Base-by-base conservation (phyloP, 92 coral and sea anemone species). In the Phenganax stokvisi region DNA sequence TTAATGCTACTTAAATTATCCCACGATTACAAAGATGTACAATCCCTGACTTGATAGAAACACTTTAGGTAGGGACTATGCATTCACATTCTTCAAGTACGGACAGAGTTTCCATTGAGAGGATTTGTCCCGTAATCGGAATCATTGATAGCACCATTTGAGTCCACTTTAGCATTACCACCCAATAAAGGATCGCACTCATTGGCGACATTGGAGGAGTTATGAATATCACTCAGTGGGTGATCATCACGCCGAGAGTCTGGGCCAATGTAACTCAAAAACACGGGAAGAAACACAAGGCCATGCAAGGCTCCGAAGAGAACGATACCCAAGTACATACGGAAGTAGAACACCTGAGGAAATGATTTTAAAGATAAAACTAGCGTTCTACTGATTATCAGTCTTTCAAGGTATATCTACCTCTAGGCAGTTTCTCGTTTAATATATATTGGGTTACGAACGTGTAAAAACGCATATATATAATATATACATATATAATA, bases 301-400 rank as follows among this genome's bases (percentile, higher is more conserved):
- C 98, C 98, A 57, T 91, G 98, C 5, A 86, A 66, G n/a, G 98
- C 98, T 57, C 98, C 98, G 61, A 93, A 85, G 61, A 91, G 59
- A n/a, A 93, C 98, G 62, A 93, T 90, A 10, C 98, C 98, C 68
- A 93, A 83, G 85, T 93, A 93, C 98, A 93, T 20, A 12, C 98
- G 97, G 29, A 89, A 75, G 89, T 93, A 93, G 80, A 97, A 91
- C 51, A 93, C 80, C 98, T 94, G 74, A 6, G 20, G 15, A 15
- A n/a, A 3, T 9, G 58, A 52, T 17, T 7, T 17, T 20, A 6
- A 51, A 51, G 54, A 69, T 30, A 69, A 69, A 31, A 4, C 31
- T 51, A 51, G 51, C 9, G 3, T 37, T 37, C 47, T 37, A 37
- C 2, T 37, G 47, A 1, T 2, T 37, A 37, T 37, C 5, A 37